phyloP scores from a whole-genome alignment of 2,797 vertebrate genomes.

The Coluber constrictor region DNA sequence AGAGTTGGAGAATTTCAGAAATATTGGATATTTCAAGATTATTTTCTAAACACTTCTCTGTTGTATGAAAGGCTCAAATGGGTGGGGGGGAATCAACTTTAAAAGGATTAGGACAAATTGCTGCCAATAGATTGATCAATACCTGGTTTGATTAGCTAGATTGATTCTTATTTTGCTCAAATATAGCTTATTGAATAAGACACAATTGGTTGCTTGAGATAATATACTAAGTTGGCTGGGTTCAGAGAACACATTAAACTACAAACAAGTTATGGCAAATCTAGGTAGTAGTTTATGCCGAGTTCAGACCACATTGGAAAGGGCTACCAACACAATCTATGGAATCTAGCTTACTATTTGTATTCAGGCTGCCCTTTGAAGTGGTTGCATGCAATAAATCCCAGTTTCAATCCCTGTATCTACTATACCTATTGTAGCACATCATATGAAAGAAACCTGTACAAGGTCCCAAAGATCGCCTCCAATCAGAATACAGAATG shows the following conservation, averaged over 20 bases:
- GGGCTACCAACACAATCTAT: background rate
- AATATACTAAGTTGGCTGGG: too few relatives aligned
- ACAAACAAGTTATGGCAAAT: too few relatives aligned
- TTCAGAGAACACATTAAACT: too few relatives aligned
- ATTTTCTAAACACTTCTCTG: slow-evolving; percentile 51
- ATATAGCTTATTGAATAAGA: too few relatives aligned
- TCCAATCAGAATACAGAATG: background rate
- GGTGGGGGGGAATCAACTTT: too few relatives aligned
- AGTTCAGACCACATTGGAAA: background rate
- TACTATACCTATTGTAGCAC: too few relatives aligned
- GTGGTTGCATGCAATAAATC: background rate
- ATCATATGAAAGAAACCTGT: background rate
- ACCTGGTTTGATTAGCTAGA: background rate
- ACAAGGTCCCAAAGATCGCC: background rate
- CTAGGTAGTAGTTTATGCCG: background rate
- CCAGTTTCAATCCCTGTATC: background rate
- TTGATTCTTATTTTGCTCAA: too few relatives aligned
- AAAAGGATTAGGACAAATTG: slow-evolving; percentile 44
- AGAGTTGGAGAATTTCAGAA: slow-evolving; percentile 45
- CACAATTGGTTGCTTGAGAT: too few relatives aligned
- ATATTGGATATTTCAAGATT: slow-evolving; percentile 45
- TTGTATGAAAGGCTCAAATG: slow-evolving; percentile 42
- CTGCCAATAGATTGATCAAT: background rate
- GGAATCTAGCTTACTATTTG: too few relatives aligned
- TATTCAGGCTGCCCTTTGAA: slow-evolving; percentile 15